A percentile compares a stretch with the other conserved stretches of the same genome.
These are phyloP conservation scores for Drosophila atripex DNA, from an alignment of 2,888 invertebrate genomes.

Conservation along the genomic window DNA sequence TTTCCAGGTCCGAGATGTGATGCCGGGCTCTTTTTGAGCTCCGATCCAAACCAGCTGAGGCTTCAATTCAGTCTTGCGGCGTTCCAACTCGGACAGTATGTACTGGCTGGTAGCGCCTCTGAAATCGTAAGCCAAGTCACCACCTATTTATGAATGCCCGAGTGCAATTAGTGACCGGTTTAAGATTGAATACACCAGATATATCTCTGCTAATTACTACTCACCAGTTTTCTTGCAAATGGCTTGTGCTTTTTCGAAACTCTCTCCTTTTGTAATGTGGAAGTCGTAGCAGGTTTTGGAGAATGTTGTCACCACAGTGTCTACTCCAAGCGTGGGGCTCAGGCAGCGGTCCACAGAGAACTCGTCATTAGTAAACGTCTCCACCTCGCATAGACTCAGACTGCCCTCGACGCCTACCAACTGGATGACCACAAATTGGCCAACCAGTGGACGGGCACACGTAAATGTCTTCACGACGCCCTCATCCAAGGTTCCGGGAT, in stretches of 20 bases:
- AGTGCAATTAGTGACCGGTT: constrained; percentile 1
- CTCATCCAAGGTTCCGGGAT: constrained; percentile 96
- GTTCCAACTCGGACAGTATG: constrained; percentile 91
- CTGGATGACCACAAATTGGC: constrained; percentile 94
- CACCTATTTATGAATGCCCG: constrained; percentile 68
- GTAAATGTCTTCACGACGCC: constrained; percentile 95
- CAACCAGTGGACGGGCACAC: constrained; percentile 92
- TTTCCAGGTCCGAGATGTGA: constrained; percentile 93
- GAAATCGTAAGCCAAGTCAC: constrained; percentile 83
- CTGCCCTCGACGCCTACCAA: constrained; percentile 96
- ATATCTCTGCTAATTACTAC: constrained; percentile 9
- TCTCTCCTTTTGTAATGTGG: constrained; percentile 91
- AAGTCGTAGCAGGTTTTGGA: constrained; percentile 95
- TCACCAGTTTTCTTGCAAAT: constrained; percentile 91
- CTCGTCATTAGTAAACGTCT: constrained; percentile 96
- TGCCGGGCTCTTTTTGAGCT: constrained; percentile 93
- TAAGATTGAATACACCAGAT: neutral
- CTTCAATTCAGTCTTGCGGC: constrained; percentile 90
- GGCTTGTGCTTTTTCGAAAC: constrained; percentile 91
- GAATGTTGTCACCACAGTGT: constrained; percentile 92
- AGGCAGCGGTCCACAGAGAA: constrained; percentile 94
- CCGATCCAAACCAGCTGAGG: constrained; percentile 96
- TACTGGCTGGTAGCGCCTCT: constrained; percentile 83
- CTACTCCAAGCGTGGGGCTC: constrained; percentile 89
- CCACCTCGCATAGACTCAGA: constrained; percentile 94